phyloP scores from a whole-genome alignment of 2,797 vertebrate species.

The Spondyliosoma cantharus region DNA sequence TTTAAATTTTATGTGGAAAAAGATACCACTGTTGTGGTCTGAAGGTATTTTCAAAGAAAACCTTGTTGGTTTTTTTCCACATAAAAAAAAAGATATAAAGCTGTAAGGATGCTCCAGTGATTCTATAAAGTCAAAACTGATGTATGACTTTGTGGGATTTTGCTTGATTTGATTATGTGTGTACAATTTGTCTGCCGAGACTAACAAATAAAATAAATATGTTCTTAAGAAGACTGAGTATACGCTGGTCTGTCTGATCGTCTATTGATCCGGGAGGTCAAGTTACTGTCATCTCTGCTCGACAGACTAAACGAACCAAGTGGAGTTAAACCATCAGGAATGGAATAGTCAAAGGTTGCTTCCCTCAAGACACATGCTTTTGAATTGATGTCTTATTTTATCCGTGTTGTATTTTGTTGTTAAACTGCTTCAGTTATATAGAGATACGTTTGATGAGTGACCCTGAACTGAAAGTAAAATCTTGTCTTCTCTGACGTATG shows the following conservation, averaged over 20 bases:
- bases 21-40: conserved; percentile 12
- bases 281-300: not conserved
- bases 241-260: not conserved
- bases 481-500: not conserved
- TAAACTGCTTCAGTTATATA: not conserved
- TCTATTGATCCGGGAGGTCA: not conserved
- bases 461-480: conserved; percentile 7
- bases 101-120: not conserved
- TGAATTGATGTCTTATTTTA: too few relatives aligned
- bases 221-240: not conserved
- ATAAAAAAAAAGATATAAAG: conserved; percentile 15
- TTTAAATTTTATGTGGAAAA: conserved; percentile 42
- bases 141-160: conserved; percentile 5
- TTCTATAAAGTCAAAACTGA: not conserved
- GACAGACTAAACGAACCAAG: not conserved
- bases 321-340: conserved; percentile 1
- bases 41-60: not conserved
- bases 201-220: not conserved
- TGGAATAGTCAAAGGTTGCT: not conserved
- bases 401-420: too few relatives aligned
- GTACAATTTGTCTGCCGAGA: not conserved
- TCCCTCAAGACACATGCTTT: not conserved
- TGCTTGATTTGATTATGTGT: not conserved
- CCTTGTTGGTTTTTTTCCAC: conserved; percentile 11
- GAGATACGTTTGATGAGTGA: conserved; percentile 13